Evolutionary conservation across 2,797 vertebrate species (phyloP), one percentile per base, ranked within the genome.

Genomic region (Notolepis coatsorum): DNA sequence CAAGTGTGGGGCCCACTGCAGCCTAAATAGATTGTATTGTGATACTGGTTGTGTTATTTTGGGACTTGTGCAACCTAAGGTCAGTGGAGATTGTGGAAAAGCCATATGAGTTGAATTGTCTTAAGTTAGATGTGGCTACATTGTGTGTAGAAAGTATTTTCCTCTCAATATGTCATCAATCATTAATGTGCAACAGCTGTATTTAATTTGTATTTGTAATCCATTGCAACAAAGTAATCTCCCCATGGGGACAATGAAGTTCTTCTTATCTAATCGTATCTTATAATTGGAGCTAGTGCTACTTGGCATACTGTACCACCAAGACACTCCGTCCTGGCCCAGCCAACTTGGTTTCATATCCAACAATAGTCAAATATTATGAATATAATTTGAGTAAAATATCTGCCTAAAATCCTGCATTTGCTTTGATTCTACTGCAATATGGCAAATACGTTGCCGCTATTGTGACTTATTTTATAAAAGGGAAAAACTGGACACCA

Each of bases 371-470:
- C 20, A 27, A 3, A 43, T 39, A 45, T 30, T 6, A 7, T 45
- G 33, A 12, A 7, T 12, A 8, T 8, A 1, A 54, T 59, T 56
- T 56, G 0, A 25, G 71, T 56, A 63, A 30, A 47, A 24, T 1
- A n/a, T 55, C 50, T 47, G 33, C 17, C n/a, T 7, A 42, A 55
- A 55, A 41, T 3, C 1, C 2, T 18, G 55, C 1, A 1, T 12
- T 25, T 49, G 13, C 15, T 31, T 48, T 51, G n/a, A 48, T 59
- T 41, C 15, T 57, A 21, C 8, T 57, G 24, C 8, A 56, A 35
- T 0, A 28, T 58, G 12, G 5, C 6, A 1, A 31, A 54, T 8
- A 28, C 13, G 0, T n/a, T n/a, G n/a, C 1, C 15, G 7, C 27
- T 5, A 7, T 24, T 27, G 15, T 0, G 0, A n/a, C 61, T 41